Base-by-base conservation (phyloP, 35 echinoderm and acorn worm species). In the Hemicentrotus pulcherrimus region DNA sequence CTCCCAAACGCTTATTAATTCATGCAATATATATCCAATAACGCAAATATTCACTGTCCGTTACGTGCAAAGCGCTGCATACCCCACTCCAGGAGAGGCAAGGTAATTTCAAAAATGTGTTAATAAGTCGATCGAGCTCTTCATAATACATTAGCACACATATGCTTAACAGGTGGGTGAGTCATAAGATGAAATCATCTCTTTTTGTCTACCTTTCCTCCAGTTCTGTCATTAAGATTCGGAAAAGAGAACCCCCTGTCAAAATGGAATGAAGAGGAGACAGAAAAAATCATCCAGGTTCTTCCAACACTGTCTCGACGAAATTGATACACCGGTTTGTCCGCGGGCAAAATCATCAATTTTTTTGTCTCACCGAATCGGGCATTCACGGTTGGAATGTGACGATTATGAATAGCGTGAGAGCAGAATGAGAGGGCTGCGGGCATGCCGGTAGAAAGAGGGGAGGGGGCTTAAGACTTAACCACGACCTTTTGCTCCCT, bases 291-390 rank as follows among this genome's bases (percentile, higher is more conserved):
- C 65, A 22, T 28, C 22, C 65, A 28, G 65, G 15, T 28, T 78
- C 65, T 78, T 78, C 6, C 19, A 78, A 22, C 22, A 78, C 65
- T 18, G 65, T 78, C 65, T 15, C 65, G 65, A 78, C 65, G 65
- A 78, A 78, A 78, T n/a, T 78, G 65, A 78, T 78, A 78, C 65
- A 78, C 65, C 65, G 22, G 65, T 78, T 78, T 78, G 65, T 78
- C 65, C 65, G 65, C 65, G 19, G 65, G 65, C 65, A 78, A 78
- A 78, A 78, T 78, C 65, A 78, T 78, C 65, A 78, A 78, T 78
- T 78, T 78, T 78, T 78, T 78, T 78, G 65, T 78, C 65, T 78
- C 65, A 78, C 65, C 24, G 65, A 78, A 78, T 78, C 65, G 65
- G 65, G 6, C 65, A 78, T 78, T 78, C 65, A 78, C 22, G 65